These are phyloP conservation scores for Xiphophorus couchianus DNA, from an alignment of 2,113 vertebrate genomes.

Conservation along the genomic window DNA sequence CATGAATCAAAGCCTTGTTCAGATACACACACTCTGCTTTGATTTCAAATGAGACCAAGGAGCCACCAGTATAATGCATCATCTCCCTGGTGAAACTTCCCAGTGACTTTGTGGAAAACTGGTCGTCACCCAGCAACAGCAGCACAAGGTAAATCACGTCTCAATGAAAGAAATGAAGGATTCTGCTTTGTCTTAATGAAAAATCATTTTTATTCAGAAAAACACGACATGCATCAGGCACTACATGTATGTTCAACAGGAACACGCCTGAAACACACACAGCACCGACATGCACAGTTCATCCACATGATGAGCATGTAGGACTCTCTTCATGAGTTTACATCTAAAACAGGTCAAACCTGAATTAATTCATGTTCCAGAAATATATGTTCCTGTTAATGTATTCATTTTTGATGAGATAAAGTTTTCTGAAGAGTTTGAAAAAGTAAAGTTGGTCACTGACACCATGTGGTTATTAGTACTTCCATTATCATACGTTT, in stretches of 20 bases:
- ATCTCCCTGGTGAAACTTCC: constrained; percentile 47
- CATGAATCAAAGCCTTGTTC: constrained; percentile 83
- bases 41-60: constrained; percentile 79
- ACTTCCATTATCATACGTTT: neutral
- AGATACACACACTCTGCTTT: constrained; percentile 74
- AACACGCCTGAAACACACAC: neutral
- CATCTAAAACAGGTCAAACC: neutral
- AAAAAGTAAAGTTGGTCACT: neutral
- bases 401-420: neutral
- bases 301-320: too few relatives aligned
- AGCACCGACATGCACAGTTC: too few relatives aligned
- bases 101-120: constrained; percentile 51
- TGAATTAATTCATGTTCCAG: neutral
- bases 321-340: neutral
- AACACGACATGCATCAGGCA: neutral
- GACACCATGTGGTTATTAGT: neutral
- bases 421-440: neutral
- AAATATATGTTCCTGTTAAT: neutral
- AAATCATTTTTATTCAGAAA: constrained; percentile 37
- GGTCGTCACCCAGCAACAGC: constrained; percentile 57
- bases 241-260: neutral
- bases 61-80: constrained; percentile 34
- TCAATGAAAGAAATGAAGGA: constrained; percentile 33
- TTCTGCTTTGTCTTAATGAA: constrained; percentile 25
- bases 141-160: constrained; percentile 25